Evolutionary conservation across 2,113 vertebrate genomes (phyloP), one percentile per base, ranked within the genome.

Genomic region (Halichoeres trimaculatus): DNA sequence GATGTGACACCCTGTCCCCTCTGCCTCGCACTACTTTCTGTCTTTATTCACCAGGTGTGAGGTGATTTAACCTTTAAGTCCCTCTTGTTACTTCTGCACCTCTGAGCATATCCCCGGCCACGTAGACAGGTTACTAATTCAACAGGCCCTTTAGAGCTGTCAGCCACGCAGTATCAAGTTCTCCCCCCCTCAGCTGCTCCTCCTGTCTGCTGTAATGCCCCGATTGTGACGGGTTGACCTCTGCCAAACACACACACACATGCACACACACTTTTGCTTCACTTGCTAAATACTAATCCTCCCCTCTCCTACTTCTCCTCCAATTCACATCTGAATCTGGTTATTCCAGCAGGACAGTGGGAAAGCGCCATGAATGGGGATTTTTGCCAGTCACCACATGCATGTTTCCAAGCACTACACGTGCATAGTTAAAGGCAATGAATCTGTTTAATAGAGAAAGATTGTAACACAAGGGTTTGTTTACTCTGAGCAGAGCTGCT

Each of bases 61-160:
- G 89, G 88, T 89, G 85, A 89, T 83, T 92, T 90, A 88, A 90
- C 83, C 75, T 85, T 85, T 88, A 88, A 91, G 84, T 83, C 84
- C 81, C 76, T 67, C 74, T 80, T 57, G 76, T 93, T 91, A 88
- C 78, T 88, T 91, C 85, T 89, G 86, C 86, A 53, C 78, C 81
- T 80, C 66, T 89, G 87, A 91, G 76, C 85, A 88, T 70, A 80
- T 83, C 84, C 85, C 47, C 14, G 8, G 57, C 80, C 73, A 68
- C 30, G 72, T 59, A 75, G 80, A 79, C 79, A 47, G 82, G 66
- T 83, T 83, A 81, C 83, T 89, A 80, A 92, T 90, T 88, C 85
- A 91, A 50, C 67, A 80, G 81, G 50, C 74, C 71, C 73, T 89
- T 85, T 78, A 78, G 68, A 52, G 24, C 71, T 24, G 56, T 78